These are phyloP conservation scores for Drosophila nigromelanica DNA, from an alignment of 1,140 invertebrate genomes.

Conservation along the genomic window DNA sequence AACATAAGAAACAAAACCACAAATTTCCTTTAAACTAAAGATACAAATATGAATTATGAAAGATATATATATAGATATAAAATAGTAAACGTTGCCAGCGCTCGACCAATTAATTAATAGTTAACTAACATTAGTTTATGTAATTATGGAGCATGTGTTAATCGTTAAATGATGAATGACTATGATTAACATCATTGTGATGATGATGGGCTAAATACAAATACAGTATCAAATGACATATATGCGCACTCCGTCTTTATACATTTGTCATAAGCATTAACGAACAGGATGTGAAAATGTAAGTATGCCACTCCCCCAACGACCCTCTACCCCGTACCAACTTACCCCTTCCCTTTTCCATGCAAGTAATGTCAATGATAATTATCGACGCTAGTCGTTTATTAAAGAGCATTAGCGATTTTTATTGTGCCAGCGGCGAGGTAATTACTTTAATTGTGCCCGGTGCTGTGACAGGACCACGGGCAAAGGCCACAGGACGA, in stretches of 20 bases:
- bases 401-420: slow-evolving; percentile 55
- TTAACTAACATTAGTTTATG: slow-evolving; percentile 74
- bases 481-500: slow-evolving; percentile 16
- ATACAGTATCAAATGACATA: slow-evolving; percentile 73
- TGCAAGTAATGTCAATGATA: slow-evolving; percentile 62
- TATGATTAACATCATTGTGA: slow-evolving; percentile 36
- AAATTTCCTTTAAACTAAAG: slow-evolving; percentile 41
- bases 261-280: slow-evolving; percentile 34
- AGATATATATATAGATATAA: slow-evolving; percentile 19
- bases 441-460: slow-evolving; percentile 74
- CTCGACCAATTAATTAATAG: slow-evolving; percentile 81
- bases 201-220: slow-evolving; percentile 72
- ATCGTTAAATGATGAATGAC: slow-evolving; percentile 61
- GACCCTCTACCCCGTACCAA: no score
- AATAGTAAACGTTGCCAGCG: slow-evolving; percentile 65
- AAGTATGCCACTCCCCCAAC: slow-evolving; percentile 14
- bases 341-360: no score
- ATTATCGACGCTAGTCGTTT: slow-evolving; percentile 51
- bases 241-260: slow-evolving; percentile 23
- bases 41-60: slow-evolving; percentile 26
- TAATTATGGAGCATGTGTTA: slow-evolving; percentile 80
- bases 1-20: slow-evolving; percentile 22
- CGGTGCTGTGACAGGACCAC: slow-evolving; percentile 25
- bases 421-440: slow-evolving; percentile 47
- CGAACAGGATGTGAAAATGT: slow-evolving; percentile 17